Percentiles rank a stretch among this genome's conserved stretches.
phyloP scores from a whole-genome alignment of 1,140 invertebrate species.

The Scaptomyza montana region DNA sequence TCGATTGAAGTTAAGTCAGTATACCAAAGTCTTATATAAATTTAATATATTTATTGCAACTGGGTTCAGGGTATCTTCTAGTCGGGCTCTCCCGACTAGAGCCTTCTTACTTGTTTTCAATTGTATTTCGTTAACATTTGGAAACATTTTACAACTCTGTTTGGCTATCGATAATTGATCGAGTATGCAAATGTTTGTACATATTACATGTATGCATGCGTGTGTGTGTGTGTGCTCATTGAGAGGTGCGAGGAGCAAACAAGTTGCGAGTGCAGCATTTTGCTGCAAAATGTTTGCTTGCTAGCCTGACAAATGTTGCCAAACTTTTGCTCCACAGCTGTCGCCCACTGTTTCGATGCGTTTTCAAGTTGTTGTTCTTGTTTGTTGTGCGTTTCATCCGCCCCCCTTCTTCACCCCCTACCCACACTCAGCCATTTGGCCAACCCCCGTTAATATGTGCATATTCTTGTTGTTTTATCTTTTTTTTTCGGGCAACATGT shows the following conservation, averaged over 20 bases:
- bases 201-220: no score
- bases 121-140: no score
- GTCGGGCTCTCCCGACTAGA: no score
- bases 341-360: constrained; percentile 24
- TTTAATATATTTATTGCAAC: no score
- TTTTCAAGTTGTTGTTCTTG: constrained; percentile 21
- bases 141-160: background rate
- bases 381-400: background rate
- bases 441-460: background rate
- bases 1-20: no score
- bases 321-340: constrained; percentile 26
- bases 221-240: no score
- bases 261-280: constrained; percentile 13
- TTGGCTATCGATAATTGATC: constrained; percentile 26
- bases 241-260: background rate
- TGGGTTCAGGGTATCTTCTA: no score
- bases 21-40: no score
- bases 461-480: background rate
- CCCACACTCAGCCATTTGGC: background rate
- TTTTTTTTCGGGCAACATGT: constrained; percentile 7
- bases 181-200: constrained; percentile 13
- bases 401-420: no score
- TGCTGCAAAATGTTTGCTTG: background rate
- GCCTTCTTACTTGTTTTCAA: no score
- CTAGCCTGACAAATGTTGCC: background rate